phyloP scores from a whole-genome alignment of 1,140 invertebrate species.

The Stegodyphus mimosarum region DNA sequence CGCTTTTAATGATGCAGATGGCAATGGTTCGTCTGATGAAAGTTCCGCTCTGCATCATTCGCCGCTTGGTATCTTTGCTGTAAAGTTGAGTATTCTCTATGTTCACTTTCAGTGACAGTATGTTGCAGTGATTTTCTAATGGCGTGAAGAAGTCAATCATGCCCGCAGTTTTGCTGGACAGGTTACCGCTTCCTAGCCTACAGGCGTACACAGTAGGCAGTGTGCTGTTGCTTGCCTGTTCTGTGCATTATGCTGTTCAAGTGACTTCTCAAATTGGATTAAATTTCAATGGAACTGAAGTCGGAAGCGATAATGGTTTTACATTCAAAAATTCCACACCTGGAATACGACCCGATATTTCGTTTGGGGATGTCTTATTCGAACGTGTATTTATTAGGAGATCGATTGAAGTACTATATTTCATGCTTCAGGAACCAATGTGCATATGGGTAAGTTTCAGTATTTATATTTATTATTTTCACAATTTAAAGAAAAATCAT shows the following conservation, averaged over 20 bases:
- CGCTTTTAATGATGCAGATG: conserved; percentile 36
- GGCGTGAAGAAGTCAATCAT: conserved; percentile 69
- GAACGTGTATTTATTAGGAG: conserved; percentile 47
- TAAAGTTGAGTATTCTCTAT: background rate
- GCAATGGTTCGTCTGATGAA: conserved; percentile 20
- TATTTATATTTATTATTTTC: no score
- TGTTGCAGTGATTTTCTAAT: conserved; percentile 4
- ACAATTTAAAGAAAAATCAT: no score
- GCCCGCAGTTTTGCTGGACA: conserved; percentile 82
- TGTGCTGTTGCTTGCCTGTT: conserved; percentile 78
- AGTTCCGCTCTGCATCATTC: conserved; percentile 46
- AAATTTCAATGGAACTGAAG: conserved; percentile 72
- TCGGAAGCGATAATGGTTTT: conserved; percentile 29
- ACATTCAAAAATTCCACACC: conserved; percentile 22
- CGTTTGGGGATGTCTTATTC: conserved; percentile 46
- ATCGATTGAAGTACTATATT: conserved; percentile 75
- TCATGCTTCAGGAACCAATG: conserved; percentile 83
- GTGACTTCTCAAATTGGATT: conserved; percentile 73
- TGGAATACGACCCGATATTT: conserved; percentile 21
- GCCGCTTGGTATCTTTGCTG: conserved; percentile 4
- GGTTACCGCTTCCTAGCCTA: conserved; percentile 84
- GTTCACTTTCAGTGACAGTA: background rate
- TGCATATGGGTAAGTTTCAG: conserved; percentile 85
- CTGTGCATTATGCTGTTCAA: conserved; percentile 82
- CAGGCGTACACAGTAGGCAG: conserved; percentile 82